These are phyloP conservation scores for Cryptophagus acutangulus DNA, from an alignment of 2,888 invertebrate genomes.

Conservation along the genomic window DNA sequence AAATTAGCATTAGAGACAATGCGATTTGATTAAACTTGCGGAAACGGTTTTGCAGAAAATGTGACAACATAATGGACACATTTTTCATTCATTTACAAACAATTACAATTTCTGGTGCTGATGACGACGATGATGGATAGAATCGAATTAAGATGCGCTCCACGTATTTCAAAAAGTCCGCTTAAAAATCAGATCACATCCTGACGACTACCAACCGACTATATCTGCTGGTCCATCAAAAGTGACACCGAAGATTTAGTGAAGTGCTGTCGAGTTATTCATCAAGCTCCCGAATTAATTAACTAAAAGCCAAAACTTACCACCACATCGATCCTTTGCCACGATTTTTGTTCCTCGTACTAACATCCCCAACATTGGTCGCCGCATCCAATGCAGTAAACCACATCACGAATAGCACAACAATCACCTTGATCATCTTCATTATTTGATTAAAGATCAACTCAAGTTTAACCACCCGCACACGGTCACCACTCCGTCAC, in stretches of 20 bases:
- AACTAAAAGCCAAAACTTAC: conserved; percentile 56
- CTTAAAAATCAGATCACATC: conserved; percentile 32
- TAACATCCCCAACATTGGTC: conserved; percentile 34
- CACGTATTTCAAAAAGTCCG: conserved; percentile 19
- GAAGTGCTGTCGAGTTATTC: too few species aligned
- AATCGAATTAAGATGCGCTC: too few species aligned
- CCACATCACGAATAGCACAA: neutral
- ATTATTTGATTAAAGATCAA: neutral
- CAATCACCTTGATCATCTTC: conserved; percentile 30
- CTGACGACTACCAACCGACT: too few species aligned
- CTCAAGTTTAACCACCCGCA: conserved; percentile 40
- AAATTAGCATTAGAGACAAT: too few species aligned
- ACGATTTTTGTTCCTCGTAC: conserved; percentile 56
- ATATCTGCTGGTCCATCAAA: too few species aligned
- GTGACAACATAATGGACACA: too few species aligned
- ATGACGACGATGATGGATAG: too few species aligned
- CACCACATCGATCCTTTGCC: conserved; percentile 91
- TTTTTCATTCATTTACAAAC: too few species aligned
- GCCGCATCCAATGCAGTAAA: neutral
- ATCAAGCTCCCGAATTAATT: too few species aligned
- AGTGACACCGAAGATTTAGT: conserved; percentile 37
- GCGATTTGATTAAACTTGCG: too few species aligned
- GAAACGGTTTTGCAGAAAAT: too few species aligned
- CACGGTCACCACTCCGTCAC: conserved; percentile 36
- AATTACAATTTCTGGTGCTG: too few species aligned